Evolutionary conservation across 1,140 invertebrate genomes (phyloP), one percentile per base, ranked within the genome.

Genomic region (Bombus cullumanus): DNA sequence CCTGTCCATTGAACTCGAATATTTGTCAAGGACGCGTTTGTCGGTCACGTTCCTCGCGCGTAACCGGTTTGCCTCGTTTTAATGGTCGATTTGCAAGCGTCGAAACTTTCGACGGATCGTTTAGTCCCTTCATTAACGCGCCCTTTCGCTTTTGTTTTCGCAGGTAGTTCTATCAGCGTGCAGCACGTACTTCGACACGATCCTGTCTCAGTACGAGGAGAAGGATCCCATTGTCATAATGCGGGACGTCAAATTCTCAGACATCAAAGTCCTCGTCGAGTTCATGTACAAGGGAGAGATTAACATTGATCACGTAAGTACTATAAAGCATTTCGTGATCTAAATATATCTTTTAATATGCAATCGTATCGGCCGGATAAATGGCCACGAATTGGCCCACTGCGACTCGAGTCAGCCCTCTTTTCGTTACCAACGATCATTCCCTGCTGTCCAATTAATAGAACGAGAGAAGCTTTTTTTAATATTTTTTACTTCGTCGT

Each of bases 241-340:
- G 95, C 97, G 97, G 95, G 97, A 98, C 95, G 97, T 98, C 81
- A 97, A 97, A 95, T 98, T 97, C 95, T 96, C 96, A 84, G 97
- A 98, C 95, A 97, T 98, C 87, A 97, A 97, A 96, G 97, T 97
- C 72, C 96, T 99, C 77, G 97, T 99, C 79, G 98, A 98, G 93
- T 99, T 99, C 94, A 99, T 99, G 98, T 99, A 99, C 95, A 98
- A 98, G 94, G 98, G 98, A 89, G 98, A 99, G 96, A 98, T 99
- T 92, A 98, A 98, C 96, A 98, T 99, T 86, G 98, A 98, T 94
- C 98, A 98, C 95, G 98, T 98, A 95, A 97, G 97, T 97, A 89
- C 25, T 28, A 5, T 0, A 9, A 34, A 34, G 15, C 31, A 18
- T 66, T 8, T 66, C 31, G 5, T 15, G 6, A 8, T n/a, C n/a